These are phyloP conservation scores for Austrofundulus limnaeus DNA, from an alignment of 2,113 vertebrate genomes.

Conservation along the genomic window DNA sequence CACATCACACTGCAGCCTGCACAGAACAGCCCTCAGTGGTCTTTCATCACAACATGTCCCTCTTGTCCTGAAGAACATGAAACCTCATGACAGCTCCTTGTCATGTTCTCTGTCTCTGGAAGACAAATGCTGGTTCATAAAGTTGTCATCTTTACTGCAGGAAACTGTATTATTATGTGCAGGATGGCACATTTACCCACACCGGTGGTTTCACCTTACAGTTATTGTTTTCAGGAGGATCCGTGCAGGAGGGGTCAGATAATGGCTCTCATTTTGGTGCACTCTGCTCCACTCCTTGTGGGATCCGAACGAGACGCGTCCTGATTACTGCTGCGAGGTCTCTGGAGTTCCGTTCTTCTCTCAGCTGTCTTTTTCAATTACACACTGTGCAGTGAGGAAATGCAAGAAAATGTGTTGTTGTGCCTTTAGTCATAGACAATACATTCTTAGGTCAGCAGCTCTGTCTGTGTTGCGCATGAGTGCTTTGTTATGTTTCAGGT, in stretches of 20 bases:
- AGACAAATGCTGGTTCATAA: constrained; percentile 36
- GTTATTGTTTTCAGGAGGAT: constrained; percentile 34
- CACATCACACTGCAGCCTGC: constrained; percentile 21
- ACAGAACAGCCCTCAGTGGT: constrained; percentile 23
- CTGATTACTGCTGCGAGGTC: constrained; percentile 46
- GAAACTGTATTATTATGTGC: constrained; percentile 36
- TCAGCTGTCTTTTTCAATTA: constrained; percentile 49
- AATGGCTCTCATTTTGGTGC: constrained; percentile 45
- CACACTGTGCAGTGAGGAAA: constrained; percentile 19
- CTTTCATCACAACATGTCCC: constrained; percentile 19
- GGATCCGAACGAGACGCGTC: constrained; percentile 49
- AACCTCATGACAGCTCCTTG: constrained; percentile 6
- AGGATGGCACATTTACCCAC: constrained; percentile 32
- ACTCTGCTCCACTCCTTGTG: constrained; percentile 34
- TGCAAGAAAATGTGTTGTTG: constrained; percentile 22
- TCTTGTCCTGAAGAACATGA: constrained; percentile 38
- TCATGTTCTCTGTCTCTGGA: constrained; percentile 15
- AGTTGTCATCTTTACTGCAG: constrained; percentile 13
- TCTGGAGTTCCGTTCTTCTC: constrained; percentile 41
- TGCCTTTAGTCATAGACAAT: constrained; percentile 32
- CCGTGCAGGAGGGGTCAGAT: constrained; percentile 28
- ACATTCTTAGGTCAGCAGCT: constrained; percentile 13
- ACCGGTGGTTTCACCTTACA: constrained; percentile 19
- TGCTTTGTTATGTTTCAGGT: neutral
- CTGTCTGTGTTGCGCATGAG: neutral